These are phyloP conservation scores for Venturia canescens DNA, from an alignment of 1,140 invertebrate species.

Conservation along the genomic window DNA sequence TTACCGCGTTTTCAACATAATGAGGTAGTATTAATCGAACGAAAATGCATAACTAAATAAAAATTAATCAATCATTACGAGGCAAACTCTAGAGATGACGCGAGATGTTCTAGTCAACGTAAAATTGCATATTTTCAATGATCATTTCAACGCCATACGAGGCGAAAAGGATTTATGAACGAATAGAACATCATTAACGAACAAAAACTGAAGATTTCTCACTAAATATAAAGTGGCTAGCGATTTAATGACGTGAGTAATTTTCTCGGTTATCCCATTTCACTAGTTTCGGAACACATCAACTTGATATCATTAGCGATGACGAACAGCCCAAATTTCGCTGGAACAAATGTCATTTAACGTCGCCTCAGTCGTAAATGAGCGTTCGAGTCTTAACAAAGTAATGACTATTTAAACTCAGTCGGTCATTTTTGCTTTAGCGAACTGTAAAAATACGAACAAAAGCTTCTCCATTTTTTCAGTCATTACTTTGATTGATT, in stretches of 20 bases:
- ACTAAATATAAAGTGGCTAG: not conserved
- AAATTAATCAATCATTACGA: not conserved
- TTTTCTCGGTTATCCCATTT: not conserved
- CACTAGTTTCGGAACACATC: not conserved
- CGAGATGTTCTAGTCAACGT: conserved; percentile 18
- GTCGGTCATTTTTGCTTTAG: too few relatives aligned
- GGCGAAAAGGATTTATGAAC: not conserved
- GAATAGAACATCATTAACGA: not conserved
- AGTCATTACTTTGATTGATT: too few relatives aligned
- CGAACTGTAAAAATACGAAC: too few relatives aligned
- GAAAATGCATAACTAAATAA: conserved; percentile 2
- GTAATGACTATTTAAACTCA: too few relatives aligned
- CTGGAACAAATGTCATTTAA: too few relatives aligned
- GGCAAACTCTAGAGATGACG: not conserved
- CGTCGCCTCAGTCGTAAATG: too few relatives aligned
- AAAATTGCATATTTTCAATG: not conserved
- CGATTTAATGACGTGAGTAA: not conserved
- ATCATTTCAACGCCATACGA: conserved; percentile 1
- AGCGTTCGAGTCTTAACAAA: too few relatives aligned
- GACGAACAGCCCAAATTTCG: not conserved
- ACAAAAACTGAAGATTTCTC: not conserved
- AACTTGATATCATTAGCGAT: not conserved
- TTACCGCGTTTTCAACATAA: not conserved
- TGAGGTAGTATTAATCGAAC: conserved; percentile 15
- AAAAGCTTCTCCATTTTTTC: too few relatives aligned